Base-by-base conservation (phyloP, 2,113 vertebrate genomes). In the Chelonoidis abingdonii region DNA sequence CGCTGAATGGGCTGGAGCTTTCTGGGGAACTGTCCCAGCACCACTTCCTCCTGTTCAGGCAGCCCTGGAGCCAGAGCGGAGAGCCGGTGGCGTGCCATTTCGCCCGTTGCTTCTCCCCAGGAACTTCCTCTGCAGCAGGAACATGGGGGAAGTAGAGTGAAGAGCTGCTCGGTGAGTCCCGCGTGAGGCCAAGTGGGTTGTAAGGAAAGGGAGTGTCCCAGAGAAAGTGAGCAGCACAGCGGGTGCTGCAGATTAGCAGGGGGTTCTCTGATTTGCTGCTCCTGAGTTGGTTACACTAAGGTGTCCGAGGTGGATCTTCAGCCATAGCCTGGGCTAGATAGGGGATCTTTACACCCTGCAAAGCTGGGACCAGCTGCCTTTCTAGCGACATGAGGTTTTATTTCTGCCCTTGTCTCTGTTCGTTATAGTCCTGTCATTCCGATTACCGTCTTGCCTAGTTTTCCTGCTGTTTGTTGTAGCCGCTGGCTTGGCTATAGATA, bases 251-350 rank as follows among this genome's bases (percentile, higher is more conserved):
- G 19, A 69, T 69, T 8, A 19, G 65, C 17, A 7, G 65, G 35
- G 19, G 22, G 35, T 19, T 75, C 69, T 41, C n/a, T 19, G 72
- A 38, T 11, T 27, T 31, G 10, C 47, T 4, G 47, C 17, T 31
- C 7, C 44, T 4, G 76, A 8, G 27, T 49, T 13, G 4, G 76
- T 29, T 17, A 7, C 17, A 2, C 41, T 6, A 44, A 29, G 44
- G 16, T 6, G 47, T 69, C 22, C 6, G 24, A 44, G 41, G 6
- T 35, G 75, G 75, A 24, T 76, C 38, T 22, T 22, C 6, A 35
- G 75, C 16, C 4, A 6, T 8, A 47, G 75, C 41, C 7, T 0
- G 25, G 76, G 41, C 6, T 47, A 4, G 44, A 1, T 16, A 3
- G 41, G 41, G 16, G 8, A 5, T 47, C 47, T 8, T 31, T 14